A percentile compares a stretch with the other conserved stretches of the same genome.
Evolutionary conservation across 2,797 vertebrate genomes (phyloP).

Genomic region (Bucorvus abyssinicus): DNA sequence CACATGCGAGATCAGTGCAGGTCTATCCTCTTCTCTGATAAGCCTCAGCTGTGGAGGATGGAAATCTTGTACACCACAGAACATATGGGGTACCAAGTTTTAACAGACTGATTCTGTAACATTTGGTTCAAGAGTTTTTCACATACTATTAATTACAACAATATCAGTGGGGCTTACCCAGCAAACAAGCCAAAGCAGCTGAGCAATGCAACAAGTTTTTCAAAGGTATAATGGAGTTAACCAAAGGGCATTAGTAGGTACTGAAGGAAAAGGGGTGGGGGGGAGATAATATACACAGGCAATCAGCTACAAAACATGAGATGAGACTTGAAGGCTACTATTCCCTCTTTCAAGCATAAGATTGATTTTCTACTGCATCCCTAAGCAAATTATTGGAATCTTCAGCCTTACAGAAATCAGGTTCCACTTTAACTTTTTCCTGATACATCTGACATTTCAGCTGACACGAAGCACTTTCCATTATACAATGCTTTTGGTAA

Average conservation of each 20-base stretch:
- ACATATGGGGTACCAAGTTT: neutral
- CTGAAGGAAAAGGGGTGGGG: neutral
- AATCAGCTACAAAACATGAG: slow-evolving; percentile 50
- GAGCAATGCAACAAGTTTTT: slow-evolving; percentile 61
- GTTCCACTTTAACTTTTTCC: slow-evolving; percentile 44
- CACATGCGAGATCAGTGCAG: neutral
- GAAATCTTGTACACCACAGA: neutral
- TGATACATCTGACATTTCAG: slow-evolving; percentile 51
- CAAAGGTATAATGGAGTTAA: slow-evolving; percentile 56
- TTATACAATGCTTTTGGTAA: neutral
- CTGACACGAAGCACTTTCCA: neutral
- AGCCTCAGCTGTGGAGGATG: neutral
- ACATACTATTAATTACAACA: slow-evolving; percentile 52
- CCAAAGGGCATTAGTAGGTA: slow-evolving; percentile 59
- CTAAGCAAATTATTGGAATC: slow-evolving; percentile 57
- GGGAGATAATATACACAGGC: slow-evolving; percentile 43
- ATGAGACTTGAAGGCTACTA: slow-evolving; percentile 54
- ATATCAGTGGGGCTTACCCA: slow-evolving; percentile 48
- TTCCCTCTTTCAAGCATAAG: slow-evolving; percentile 56
- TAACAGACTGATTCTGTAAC: neutral
- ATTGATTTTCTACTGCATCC: slow-evolving; percentile 58
- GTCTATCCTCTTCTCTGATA: neutral
- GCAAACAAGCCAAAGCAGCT: slow-evolving; percentile 62
- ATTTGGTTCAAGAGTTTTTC: slow-evolving; percentile 20
- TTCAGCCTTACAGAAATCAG: slow-evolving; percentile 36